Evolutionary conservation across 2,888 invertebrate genomes (phyloP), one percentile per base, ranked within the genome.

Genomic region (Apamea monoglypha): DNA sequence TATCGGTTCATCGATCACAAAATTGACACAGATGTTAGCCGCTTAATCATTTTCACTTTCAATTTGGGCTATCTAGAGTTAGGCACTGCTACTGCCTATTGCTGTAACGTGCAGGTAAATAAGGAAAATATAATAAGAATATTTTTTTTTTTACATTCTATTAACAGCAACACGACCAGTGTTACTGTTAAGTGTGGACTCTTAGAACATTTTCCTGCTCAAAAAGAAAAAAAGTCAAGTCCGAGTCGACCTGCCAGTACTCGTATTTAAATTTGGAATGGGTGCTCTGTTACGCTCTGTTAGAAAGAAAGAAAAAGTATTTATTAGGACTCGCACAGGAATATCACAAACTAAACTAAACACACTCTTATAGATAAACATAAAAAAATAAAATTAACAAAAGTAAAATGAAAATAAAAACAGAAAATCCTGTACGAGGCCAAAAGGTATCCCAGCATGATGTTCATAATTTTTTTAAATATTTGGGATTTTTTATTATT

Each of bases 31-130:
- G 81, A 71, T 80, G 76, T 68, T 73, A 67, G 67, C 53, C 76
- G 72, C 25, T 77, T 74, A 85, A 86, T 82, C 73, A 80, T 81
- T 84, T 78, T 74, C 74, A 87, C 84, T 88, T 89, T 84, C 73
- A 40, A 16, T 64, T 72, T 64, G 53, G 44, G 44, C 50, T 72
- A 18, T 59, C 47, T 59, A 12, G 36, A 64, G 36, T 36, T 36
- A 64, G 25, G 36, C 36, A 64, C 6, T 12, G 36, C 25, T 25
- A 12, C 25, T 64, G 25, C 36, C 36, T 10, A 25, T 1, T 25
- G 12, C 56, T 12, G 25, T n/a, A 59, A n/a, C n/a, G n/a, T 12
- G 56, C 25, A 59, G n/a, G n/a, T 59, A 59, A 59, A 59, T 59
- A n/a, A 56, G 56, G 12, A 56, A 56, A 56, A 4, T n/a, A 12